Evolutionary conservation across 1,140 invertebrate genomes (phyloP), one percentile per base, ranked within the genome.

Genomic region (Carcinoscorpius rotundicauda): DNA sequence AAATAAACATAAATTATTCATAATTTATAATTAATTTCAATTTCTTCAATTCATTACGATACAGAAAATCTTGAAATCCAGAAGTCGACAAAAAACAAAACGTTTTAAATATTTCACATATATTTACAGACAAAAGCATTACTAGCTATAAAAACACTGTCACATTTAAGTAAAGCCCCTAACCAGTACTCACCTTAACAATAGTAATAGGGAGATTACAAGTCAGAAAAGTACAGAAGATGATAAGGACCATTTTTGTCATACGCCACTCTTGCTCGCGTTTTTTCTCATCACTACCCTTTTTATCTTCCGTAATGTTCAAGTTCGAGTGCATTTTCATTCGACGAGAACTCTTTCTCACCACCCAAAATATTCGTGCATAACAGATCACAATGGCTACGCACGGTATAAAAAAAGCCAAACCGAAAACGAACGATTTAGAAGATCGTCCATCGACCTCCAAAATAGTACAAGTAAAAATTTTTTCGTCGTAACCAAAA

Each of bases 161-260:
- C 29, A 29, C 2, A 29, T 29, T 29, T 29, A 29, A 1, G 29
- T 29, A 29, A 29, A 2, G 29, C 29, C 29, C 29, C 29, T 29
- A 29, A 29, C 29, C 29, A 29, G 29, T 9, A 59, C 65, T 69
- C 29, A 92, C 88, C 75, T 92, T 93, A 70, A 87, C 87, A 60
- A 92, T 79, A 86, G 91, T 90, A 53, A 92, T 78, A 0, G 89
- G 90, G 62, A 92, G 80, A 77, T 91, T 93, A 72, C 87, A 92
- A 49, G 86, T 76, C 3, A 92, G 75, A 77, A 92, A 93, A 72
- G 86, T 88, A 8, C 88, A 77, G 75, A 93, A 93, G 71, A 93
- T 93, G 9, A 85, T 84, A 52, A 90, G 78, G 86, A 93, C 92
- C 68, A 92, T 82, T 65, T 84, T 84, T 3, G 89, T 92, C 11